phyloP scores from a whole-genome alignment of 2,888 invertebrate species.

The Hofmannophila pseudospretella region DNA sequence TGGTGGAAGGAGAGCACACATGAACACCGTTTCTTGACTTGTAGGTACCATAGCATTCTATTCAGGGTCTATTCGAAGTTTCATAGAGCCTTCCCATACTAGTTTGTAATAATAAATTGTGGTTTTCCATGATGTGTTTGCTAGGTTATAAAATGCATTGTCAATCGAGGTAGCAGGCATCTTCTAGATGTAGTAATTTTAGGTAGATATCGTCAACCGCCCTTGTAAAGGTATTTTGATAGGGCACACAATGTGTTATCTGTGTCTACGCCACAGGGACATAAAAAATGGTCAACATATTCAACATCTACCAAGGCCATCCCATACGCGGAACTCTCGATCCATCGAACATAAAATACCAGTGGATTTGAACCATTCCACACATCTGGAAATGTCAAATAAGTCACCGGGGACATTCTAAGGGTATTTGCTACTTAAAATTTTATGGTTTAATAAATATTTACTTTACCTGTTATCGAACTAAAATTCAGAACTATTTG shows the following conservation, averaged over 20 bases:
- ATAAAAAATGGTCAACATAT: slow-evolving; percentile 38
- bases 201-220: slow-evolving; percentile 18
- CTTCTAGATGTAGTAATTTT: too few relatives aligned
- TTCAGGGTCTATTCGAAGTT: slow-evolving; percentile 10
- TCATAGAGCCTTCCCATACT: slow-evolving; percentile 12
- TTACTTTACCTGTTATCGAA: slow-evolving; percentile 21
- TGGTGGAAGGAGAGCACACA: slow-evolving; percentile 32
- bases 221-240: slow-evolving; percentile 33
- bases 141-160: too few relatives aligned
- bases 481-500: slow-evolving; percentile 8
- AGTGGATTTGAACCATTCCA: slow-evolving; percentile 2
- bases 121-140: too few relatives aligned
- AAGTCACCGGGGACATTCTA: slow-evolving; percentile 47
- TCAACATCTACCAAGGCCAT: slow-evolving; percentile 62
- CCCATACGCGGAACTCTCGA: slow-evolving; percentile 56
- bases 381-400: slow-evolving; percentile 44
- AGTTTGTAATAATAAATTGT: too few relatives aligned
- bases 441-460: slow-evolving; percentile 27
- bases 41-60: slow-evolving; percentile 7
- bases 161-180: too few relatives aligned
- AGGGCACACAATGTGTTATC: slow-evolving; percentile 59
- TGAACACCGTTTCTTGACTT: slow-evolving; percentile 13
- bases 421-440: slow-evolving; percentile 35
- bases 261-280: slow-evolving; percentile 40
- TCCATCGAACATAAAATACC: slow-evolving; percentile 23